A percentile compares a stretch with the other conserved stretches of the same genome.
These are phyloP conservation scores for Indicator maculatus DNA, from an alignment of 2,113 vertebrate species.

Conservation along the genomic window DNA sequence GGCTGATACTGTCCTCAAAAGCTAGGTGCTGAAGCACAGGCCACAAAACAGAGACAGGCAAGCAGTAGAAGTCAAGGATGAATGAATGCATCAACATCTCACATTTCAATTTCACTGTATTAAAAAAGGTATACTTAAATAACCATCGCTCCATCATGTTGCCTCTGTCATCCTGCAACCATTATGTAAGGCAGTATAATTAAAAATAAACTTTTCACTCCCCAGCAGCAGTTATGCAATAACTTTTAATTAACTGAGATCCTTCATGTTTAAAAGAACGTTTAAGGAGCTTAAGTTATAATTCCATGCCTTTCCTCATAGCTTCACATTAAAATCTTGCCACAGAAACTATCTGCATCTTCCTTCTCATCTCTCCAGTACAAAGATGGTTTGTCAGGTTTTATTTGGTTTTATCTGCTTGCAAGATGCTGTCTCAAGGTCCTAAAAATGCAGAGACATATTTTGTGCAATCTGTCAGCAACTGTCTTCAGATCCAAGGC, in stretches of 20 bases:
- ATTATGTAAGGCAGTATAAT: conserved; percentile 51
- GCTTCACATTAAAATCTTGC: background rate
- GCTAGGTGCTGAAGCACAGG: background rate
- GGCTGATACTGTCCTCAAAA: background rate
- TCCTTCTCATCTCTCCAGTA: conserved; percentile 20
- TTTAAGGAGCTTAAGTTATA: conserved; percentile 31
- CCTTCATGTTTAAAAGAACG: conserved; percentile 20
- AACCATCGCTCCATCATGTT: background rate
- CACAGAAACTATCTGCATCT: conserved; percentile 4
- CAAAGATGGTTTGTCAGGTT: conserved; percentile 51
- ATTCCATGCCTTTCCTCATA: background rate
- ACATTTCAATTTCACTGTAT: conserved; percentile 16
- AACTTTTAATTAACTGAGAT: conserved; percentile 50
- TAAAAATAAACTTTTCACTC: conserved; percentile 63
- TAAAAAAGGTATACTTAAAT: conserved; percentile 25
- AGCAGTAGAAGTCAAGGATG: background rate
- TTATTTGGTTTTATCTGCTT: conserved; percentile 61
- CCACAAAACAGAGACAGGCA: background rate
- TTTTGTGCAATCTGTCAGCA: conserved; percentile 63
- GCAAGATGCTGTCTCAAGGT: conserved; percentile 32
- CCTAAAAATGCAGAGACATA: conserved; percentile 47
- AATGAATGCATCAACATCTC: background rate
- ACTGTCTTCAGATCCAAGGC: conserved; percentile 48
- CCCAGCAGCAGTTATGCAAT: conserved; percentile 56
- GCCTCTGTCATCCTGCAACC: background rate